Evolutionary conservation across 2,797 vertebrate species (phyloP).

Genomic region (Coranthus polyacanthus): DNA sequence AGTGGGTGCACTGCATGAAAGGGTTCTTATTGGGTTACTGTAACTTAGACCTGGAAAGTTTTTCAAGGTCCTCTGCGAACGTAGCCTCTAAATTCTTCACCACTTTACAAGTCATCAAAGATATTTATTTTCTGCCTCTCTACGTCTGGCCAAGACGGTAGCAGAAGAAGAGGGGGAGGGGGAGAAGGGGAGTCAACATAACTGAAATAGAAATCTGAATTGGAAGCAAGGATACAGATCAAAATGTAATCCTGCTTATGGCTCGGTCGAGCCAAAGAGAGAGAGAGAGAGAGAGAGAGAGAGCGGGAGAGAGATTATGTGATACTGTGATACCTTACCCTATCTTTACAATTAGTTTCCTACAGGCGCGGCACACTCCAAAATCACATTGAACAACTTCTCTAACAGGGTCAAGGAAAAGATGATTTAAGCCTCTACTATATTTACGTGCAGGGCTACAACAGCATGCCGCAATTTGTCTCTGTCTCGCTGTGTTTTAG

Average conservation of each 20-base stretch:
- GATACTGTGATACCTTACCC: conserved; percentile 74
- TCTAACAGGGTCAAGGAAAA: conserved; percentile 88
- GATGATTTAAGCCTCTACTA: conserved; percentile 86
- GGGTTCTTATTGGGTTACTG: conserved; percentile 71
- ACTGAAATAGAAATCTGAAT: conserved; percentile 86
- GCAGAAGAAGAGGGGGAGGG: conserved; percentile 46
- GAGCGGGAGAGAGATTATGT: conserved; percentile 68
- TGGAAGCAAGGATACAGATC: conserved; percentile 81
- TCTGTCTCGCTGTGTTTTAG: conserved; percentile 86
- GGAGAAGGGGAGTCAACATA: conserved; percentile 58
- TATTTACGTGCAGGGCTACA: conserved; percentile 84
- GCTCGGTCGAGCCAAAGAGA: conserved; percentile 68
- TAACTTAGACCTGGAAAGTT: conserved; percentile 89
- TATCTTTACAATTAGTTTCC: conserved; percentile 82
- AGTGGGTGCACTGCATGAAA: conserved; percentile 50
- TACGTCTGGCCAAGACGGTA: conserved; percentile 68
- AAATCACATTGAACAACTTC: conserved; percentile 85
- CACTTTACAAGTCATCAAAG: conserved; percentile 87
- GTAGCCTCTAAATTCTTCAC: conserved; percentile 88
- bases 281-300: conserved; percentile 35
- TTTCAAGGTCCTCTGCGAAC: conserved; percentile 89
- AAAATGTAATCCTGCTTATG: conserved; percentile 85
- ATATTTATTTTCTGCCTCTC: conserved; percentile 73
- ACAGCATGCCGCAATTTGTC: conserved; percentile 83
- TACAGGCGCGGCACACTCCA: conserved; percentile 66